Evolutionary conservation across 2,113 vertebrate species (phyloP), one percentile per base, ranked within the genome.

Genomic region (Charadrius vociferus): DNA sequence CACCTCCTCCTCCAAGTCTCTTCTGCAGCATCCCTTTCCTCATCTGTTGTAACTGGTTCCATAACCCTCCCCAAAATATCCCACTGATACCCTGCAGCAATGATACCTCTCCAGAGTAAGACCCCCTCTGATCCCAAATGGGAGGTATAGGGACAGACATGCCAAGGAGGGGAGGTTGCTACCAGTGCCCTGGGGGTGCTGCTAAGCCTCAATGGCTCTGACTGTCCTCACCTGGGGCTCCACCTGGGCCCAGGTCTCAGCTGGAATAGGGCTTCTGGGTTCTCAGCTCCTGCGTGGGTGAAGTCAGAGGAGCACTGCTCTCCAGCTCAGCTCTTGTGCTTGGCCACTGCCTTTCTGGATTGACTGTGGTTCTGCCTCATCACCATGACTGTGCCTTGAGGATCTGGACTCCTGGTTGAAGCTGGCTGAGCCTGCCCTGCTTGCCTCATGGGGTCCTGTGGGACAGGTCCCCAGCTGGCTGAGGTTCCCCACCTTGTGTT

Each of bases 301-400:
- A 53, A 34, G 24, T 6, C 1, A 1, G 58, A 86, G 37, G 29
- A 21, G 23, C 14, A 8, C 6, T 0, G 1, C 10, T 63, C 3
- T 59, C 17, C 1, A 16, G 26, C 11, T 58, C 5, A 49, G 34
- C 30, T 68, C 6, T 37, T 62, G 13, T 24, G 10, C 19, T 82
- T 63, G 26, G 59, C 7, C 4, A 2, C 22, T 18, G 3, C 21
- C 27, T 59, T 67, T 66, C 23, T 74, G 43, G 11, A 36, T 70
- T 55, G 61, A 20, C 6, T 0, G 1, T 30, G 19, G 37, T 24
- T 5, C 15, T 84, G 18, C 13, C 22, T 43, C 10, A 34, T 26
- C 10, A 8, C 10, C 2, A 3, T 55, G 65, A 29, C 17, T 7
- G 0, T 56, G 4, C 6, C 10, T 8, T 8, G 12, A 71, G 20